Evolutionary conservation across 2,797 vertebrate genomes (phyloP), one percentile per base, ranked within the genome.

Genomic region (Rhinatrema bivittatum): DNA sequence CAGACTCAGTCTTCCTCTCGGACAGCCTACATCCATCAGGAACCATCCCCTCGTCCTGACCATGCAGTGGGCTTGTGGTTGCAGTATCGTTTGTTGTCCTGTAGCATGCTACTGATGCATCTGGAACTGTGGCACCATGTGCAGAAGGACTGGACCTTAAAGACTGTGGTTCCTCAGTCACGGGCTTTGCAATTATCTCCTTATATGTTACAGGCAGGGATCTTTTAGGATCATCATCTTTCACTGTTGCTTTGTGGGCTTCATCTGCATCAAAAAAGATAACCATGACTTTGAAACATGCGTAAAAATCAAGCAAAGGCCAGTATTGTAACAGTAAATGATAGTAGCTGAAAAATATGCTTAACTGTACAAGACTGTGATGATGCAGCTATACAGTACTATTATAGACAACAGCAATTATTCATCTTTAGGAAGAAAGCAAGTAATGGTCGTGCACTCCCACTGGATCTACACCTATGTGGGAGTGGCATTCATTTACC

Each of bases 141-240:
- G 43, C 44, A 53, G 51, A 61, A 17, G 39, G 43, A 12, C 64
- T 66, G 38, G 44, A 53, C 23, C 51, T 34, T 47, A 53, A 32
- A 53, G 59, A 32, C 38, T 53, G 65, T 20, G 36, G 57, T 45
- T 68, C 55, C 53, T 62, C 63, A 23, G 63, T 60, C 5, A 11
- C 27, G 19, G 65, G 68, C 37, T 77, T 72, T 25, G 51, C 56
- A 32, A 94, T 72, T 23, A 91, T 53, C 17, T 93, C 87, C 64
- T 74, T 85, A 57, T 91, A 95, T 32, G 95, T 74, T 2, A 61
- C 70, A 37, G 90, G 87, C 72, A 96, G 67, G 5, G 85, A 72
- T 57, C 79, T 77, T 25, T 82, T 70, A 16, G 74, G 76, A 53
- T 76, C 79, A 37, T 61, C 65, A 46, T 68, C 72, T 51, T 53